A percentile compares a stretch with the other conserved stretches of the same genome.
phyloP scores from a whole-genome alignment of 2,888 invertebrate genomes.

The Mythimna ferrago region DNA sequence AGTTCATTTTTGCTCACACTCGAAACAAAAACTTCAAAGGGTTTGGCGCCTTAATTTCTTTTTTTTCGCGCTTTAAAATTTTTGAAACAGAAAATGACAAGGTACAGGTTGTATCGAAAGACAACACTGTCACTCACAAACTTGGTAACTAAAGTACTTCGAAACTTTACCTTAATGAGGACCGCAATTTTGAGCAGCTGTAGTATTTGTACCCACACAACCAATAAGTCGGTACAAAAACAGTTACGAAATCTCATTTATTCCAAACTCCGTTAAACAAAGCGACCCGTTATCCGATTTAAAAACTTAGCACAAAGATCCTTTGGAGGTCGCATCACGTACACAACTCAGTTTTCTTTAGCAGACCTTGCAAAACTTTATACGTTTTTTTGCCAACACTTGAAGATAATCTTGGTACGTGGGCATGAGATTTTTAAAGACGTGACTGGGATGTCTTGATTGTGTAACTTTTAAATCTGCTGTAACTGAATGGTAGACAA shows the following conservation, averaged over 20 bases:
- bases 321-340: constrained; percentile 51
- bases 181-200: background rate
- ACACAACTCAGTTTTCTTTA: constrained; percentile 41
- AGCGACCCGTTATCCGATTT: constrained; percentile 33
- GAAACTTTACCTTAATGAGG: background rate
- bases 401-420: constrained; percentile 45
- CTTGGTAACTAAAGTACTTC: background rate
- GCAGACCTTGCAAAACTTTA: constrained; percentile 35
- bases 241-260: constrained; percentile 37
- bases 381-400: constrained; percentile 36
- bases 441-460: constrained; percentile 44
- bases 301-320: constrained; percentile 25
- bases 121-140: background rate
- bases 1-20: too few species aligned
- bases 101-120: too few species aligned
- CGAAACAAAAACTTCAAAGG: too few species aligned
- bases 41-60: too few species aligned
- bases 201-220: background rate
- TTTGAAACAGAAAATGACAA: too few species aligned
- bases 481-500: background rate
- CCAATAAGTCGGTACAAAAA: constrained; percentile 5
- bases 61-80: too few species aligned
- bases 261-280: constrained; percentile 23
- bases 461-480: background rate
- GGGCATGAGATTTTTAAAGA: constrained; percentile 22